Conservation (phyloP, 2,797 vertebrate species). For the Sorex maritimensis region DNA sequence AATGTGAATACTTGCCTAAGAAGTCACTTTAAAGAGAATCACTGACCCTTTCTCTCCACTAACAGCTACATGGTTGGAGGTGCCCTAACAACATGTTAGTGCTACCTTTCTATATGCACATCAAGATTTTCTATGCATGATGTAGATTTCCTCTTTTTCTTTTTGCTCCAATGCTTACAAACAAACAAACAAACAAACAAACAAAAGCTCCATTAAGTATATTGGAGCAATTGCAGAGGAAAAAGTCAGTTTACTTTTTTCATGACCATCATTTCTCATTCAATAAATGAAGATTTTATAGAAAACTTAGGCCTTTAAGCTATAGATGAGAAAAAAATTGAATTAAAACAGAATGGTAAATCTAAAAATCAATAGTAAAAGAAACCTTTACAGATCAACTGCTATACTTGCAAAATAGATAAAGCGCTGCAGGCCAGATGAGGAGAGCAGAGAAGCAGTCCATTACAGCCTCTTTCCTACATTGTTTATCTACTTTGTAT, state of each 20-base stretch:
- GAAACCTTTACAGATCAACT: conserved; percentile 63
- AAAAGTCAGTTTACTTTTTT: conserved; percentile 46
- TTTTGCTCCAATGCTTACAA: not conserved
- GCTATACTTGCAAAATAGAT: conserved; percentile 69
- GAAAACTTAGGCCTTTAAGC: conserved; percentile 59
- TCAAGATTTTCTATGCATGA: not conserved
- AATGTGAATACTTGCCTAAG: conserved; percentile 54
- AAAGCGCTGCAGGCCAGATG: conserved; percentile 66
- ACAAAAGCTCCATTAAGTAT: not conserved
- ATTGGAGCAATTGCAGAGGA: conserved; percentile 17
- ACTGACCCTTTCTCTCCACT: not conserved
- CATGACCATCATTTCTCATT: not conserved
- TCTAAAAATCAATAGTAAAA: conserved; percentile 44
- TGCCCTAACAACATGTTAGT: not conserved
- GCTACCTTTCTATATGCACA: not conserved
- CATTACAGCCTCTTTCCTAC: conserved; percentile 73
- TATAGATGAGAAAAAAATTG: conserved; percentile 50
- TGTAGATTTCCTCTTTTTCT: not conserved
- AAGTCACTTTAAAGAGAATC: conserved; percentile 32
- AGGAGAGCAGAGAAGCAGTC: conserved; percentile 61
- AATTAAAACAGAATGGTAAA: conserved; percentile 10
- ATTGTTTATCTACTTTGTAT: conserved; percentile 80
- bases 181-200: not conserved
- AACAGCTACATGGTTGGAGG: not conserved
- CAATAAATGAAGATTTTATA: not conserved